Base-by-base conservation (phyloP, 2,113 vertebrate genomes). In the Psittacara wagleri region DNA sequence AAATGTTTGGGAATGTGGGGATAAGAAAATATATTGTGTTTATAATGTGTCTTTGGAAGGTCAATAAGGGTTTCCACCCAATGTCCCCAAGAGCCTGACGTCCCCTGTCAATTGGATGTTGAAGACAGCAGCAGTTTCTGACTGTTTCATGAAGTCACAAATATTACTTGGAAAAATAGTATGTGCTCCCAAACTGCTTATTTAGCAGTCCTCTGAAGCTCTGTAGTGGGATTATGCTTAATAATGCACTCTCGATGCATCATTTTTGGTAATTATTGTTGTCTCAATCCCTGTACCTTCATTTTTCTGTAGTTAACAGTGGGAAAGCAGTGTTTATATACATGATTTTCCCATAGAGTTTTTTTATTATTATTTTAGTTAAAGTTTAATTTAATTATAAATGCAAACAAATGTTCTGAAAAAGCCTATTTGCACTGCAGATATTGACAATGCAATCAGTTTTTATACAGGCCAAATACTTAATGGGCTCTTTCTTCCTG, bases 321-420 rank as follows among this genome's bases (percentile, higher is more conserved):
- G 29, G 49, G 33, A 79, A 81, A 52, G 17, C 7, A 77, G 19
- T 59, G 77, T 48, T 88, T 76, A 27, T 78, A 55, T 10, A 59
- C n/a, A 64, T 16, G 12, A 49, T 82, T 93, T 73, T 92, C 78
- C 51, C 66, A 55, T 6, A 29, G 16, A 8, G 6, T 17, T 20
- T n/a, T 68, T 75, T 82, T 52, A 68, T 63, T 27, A 44, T 28
- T 20, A 29, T 55, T 77, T 74, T 70, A 81, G 44, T 79, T 88
- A 73, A 95, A 94, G 25, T 82, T 91, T 90, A 94, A 95, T 91
- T 96, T 86, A 90, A 89, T 91, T 94, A 95, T 94, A 90, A 92
- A 88, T 92, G 87, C 68, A 94, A 95, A 73, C 73, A 92, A 97
- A 84, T 94, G 86, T 83, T 96, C 92, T 88, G 83, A 80, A 84